Percentiles rank a stretch among this genome's conserved stretches.
Evolutionary conservation across 2,888 invertebrate species (phyloP).

Genomic region (Ochropacha duplaris): DNA sequence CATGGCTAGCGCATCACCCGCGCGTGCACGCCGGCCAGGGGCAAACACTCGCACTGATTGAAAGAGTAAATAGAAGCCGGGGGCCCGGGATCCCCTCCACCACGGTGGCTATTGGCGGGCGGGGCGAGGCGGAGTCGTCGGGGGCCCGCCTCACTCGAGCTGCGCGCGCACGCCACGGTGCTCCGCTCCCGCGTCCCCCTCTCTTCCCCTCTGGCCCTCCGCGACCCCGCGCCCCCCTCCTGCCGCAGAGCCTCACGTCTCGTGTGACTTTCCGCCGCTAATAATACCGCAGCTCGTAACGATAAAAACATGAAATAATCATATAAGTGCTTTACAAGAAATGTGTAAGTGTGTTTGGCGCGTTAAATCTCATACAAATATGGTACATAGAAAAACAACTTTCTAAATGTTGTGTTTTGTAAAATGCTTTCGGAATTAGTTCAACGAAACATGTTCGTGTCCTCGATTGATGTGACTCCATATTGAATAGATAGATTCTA

Average conservation of each 20-base stretch:
- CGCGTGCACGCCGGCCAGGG: conserved; percentile 81
- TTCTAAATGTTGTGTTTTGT: neutral
- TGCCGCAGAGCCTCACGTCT: conserved; percentile 29
- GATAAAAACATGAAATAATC: conserved; percentile 81
- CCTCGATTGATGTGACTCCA: neutral
- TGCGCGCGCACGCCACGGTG: conserved; percentile 31
- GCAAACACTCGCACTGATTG: conserved; percentile 84
- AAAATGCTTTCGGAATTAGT: neutral
- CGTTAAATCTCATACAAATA: conserved; percentile 40
- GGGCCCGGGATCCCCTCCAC: conserved; percentile 78
- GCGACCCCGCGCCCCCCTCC: conserved; percentile 25
- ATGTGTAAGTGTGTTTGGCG: conserved; percentile 70
- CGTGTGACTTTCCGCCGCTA: conserved; percentile 43
- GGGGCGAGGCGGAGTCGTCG: conserved; percentile 57
- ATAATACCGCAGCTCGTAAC: conserved; percentile 75
- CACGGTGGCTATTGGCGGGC: conserved; percentile 62
- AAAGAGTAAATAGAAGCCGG: conserved; percentile 82
- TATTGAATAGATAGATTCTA: neutral
- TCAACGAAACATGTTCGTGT: neutral
- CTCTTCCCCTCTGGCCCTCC: conserved; percentile 20
- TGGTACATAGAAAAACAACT: conserved; percentile 8
- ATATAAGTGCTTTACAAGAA: conserved; percentile 76
- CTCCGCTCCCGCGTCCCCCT: conserved; percentile 10
- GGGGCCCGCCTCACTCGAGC: conserved; percentile 36
- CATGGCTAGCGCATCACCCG: conserved; percentile 84